These are phyloP conservation scores for Aplidium turbinatum DNA, from an alignment of 23 tunicate species.

Conservation along the genomic window DNA sequence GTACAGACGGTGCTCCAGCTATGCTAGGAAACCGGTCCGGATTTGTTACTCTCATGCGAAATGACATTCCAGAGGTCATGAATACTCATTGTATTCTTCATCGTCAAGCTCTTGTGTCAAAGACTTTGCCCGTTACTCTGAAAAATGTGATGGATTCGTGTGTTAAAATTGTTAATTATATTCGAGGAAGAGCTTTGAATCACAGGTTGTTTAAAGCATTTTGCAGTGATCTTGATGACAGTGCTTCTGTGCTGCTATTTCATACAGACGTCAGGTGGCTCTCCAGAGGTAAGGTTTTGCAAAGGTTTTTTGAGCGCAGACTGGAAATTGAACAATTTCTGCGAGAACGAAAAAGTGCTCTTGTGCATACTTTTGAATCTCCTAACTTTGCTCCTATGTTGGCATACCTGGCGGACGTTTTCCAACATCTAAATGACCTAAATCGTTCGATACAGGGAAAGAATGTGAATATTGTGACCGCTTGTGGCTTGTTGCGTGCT, in stretches of 20 bases:
- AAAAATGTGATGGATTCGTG: constrained; percentile 16
- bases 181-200: background rate
- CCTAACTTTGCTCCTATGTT: constrained; percentile 1
- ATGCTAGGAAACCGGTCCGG: constrained; percentile 1
- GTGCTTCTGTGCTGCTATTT: background rate
- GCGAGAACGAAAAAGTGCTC: constrained; percentile 16
- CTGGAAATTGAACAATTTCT: constrained; percentile 7
- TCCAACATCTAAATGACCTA: constrained; percentile 15
- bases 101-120: constrained; percentile 10
- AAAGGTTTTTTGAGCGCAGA: constrained; percentile 17
- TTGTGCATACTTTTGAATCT: constrained; percentile 14
- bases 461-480: constrained; percentile 19
- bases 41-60: constrained; percentile 1
- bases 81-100: constrained; percentile 8
- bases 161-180: constrained; percentile 18
- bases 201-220: constrained; percentile 4
- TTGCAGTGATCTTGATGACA: constrained; percentile 7
- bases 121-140: constrained; percentile 5
- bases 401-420: background rate
- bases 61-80: background rate
- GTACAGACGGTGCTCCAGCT: constrained; percentile 6
- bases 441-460: background rate
- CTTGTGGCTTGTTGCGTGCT: constrained; percentile 9
- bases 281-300: constrained; percentile 1
- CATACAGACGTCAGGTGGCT: constrained; percentile 17